Base-by-base conservation (phyloP, 2,888 invertebrate genomes). In the Steromphala cineraria region DNA sequence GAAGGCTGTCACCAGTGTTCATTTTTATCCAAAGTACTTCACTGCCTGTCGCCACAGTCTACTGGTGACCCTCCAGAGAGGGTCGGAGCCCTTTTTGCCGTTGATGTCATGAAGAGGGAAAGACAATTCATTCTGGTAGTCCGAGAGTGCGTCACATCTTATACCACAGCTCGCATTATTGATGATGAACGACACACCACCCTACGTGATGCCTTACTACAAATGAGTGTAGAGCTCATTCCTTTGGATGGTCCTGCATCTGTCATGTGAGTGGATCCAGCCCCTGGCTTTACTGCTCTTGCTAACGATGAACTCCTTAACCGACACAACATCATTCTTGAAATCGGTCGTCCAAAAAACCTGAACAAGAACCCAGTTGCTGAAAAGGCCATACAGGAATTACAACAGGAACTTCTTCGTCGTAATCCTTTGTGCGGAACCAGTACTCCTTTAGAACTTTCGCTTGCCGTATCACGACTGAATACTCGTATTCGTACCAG, bases 281-380 rank as follows among this genome's bases (percentile, higher is more conserved):
- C 74, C 10, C 74, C 74, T 1, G 74, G 74, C 2, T 74, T 52
- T 19, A 74, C 46, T 46, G 36, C 74, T 4, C 46, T 74, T 3
- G 10, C 19, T 19, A 40, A 46, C 3, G 74, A 74, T 52, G 52
- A 74, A 7, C 24, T 74, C 3, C 19, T 74, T 8, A n/a, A 40
- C 8, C 36, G 19, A 3, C 74, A 74, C 19, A 17, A 19, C 36
- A 17, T 78, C 13, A 15, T 31, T 17, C 17, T 78, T 31, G 78
- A 67, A 7, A 15, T 78, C 19, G 78, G 78, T 10, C 17, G 67
- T 15, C 17, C 52, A 15, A 78, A 78, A 52, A 78, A 78, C 28
- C 15, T 17, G 46, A 78, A 78, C 62, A 78, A 78, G 24, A 67
- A 78, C 67, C 78, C 78, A n/a, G 78, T 78, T 7, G 67, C 78